Evolutionary conservation across 2,113 vertebrate genomes (phyloP).

Genomic region (Perca flavescens): DNA sequence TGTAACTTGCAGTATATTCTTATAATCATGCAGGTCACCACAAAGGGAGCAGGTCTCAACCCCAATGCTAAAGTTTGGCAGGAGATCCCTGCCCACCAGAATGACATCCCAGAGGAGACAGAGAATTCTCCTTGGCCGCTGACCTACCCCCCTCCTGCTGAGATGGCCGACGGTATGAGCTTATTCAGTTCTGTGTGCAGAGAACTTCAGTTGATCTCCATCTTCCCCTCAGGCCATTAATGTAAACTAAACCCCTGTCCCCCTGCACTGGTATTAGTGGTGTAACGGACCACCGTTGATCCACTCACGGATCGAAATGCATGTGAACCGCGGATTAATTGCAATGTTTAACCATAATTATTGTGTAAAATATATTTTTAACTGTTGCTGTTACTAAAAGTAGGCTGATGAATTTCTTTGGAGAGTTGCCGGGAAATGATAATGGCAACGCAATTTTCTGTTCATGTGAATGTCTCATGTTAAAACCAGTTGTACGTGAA

Average conservation of each 20-base stretch:
- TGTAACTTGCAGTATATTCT: neutral
- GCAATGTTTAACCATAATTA: no score
- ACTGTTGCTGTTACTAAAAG: no score
- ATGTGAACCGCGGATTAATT: no score
- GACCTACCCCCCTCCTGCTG: slow-evolving; percentile 59
- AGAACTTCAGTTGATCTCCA: neutral
- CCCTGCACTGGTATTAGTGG: neutral
- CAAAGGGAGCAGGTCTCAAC: slow-evolving; percentile 95
- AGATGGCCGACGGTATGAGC: slow-evolving; percentile 87
- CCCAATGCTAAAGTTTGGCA: slow-evolving; percentile 99
- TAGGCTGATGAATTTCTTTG: no score
- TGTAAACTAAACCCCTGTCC: neutral
- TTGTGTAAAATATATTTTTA: no score
- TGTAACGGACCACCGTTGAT: no score
- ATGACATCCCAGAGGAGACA: slow-evolving; percentile 83
- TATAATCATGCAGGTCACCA: slow-evolving; percentile 89
- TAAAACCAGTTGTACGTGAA: no score
- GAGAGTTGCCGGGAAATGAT: no score
- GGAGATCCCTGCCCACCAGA: slow-evolving; percentile 88
- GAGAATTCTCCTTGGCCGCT: slow-evolving; percentile 89
- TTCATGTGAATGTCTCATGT: no score
- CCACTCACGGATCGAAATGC: no score
- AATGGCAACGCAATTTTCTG: no score
- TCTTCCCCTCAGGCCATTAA: neutral
- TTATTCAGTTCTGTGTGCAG: neutral